These are phyloP conservation scores for Actinemys pallida DNA, from an alignment of 2,113 vertebrate species.

Conservation along the genomic window DNA sequence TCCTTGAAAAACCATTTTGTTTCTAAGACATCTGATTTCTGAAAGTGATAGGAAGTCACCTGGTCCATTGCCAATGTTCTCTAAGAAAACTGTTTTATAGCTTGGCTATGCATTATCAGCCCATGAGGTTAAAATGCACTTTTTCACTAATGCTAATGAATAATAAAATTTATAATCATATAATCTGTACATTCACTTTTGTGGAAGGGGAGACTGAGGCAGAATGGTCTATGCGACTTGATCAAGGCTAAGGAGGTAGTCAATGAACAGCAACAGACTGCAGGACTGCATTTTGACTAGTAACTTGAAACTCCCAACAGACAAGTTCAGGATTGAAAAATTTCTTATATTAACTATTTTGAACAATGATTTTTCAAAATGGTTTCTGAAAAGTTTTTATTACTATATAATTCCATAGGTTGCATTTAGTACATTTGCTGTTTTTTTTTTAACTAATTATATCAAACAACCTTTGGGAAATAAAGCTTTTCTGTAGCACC, in stretches of 20 bases:
- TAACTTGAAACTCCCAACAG: not conserved
- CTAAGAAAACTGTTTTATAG: not conserved
- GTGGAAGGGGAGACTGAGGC: not conserved
- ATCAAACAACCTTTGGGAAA: conserved; percentile 2
- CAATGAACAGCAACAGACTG: not conserved
- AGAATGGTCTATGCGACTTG: not conserved
- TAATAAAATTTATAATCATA: not conserved
- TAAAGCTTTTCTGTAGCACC: not conserved
- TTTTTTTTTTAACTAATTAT: not conserved
- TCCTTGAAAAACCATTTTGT: not conserved
- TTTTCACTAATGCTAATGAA: not conserved
- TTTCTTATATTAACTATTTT: not conserved
- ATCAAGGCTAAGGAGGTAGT: not conserved
- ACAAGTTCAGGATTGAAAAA: not conserved
- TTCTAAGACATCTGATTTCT: not conserved
- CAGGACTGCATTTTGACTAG: not conserved
- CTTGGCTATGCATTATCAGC: not conserved
- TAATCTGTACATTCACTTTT: not conserved
- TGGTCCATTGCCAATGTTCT: not conserved
- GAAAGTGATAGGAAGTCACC: not conserved
- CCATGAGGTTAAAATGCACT: not conserved
- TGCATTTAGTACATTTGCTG: conserved; percentile 1
- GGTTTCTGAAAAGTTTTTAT: conserved; percentile 14
- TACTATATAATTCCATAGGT: not conserved
- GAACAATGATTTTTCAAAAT: not conserved